phyloP scores from a whole-genome alignment of 2,888 invertebrate species.

The Eupeodes latifasciatus region DNA sequence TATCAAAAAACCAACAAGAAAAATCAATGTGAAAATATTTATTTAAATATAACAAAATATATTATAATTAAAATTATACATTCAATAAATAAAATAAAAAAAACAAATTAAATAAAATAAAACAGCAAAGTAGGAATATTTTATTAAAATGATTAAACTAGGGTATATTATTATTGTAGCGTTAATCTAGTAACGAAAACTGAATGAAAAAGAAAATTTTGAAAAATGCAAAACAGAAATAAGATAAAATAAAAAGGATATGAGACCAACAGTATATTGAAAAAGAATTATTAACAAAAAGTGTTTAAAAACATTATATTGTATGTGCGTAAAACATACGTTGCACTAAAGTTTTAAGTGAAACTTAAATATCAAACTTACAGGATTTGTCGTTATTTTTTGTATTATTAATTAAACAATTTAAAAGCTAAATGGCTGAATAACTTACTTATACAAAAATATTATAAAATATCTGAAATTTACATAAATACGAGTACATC shows the following conservation, averaged over 20 bases:
- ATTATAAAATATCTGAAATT: conserved; percentile 23
- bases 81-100: conserved; percentile 19
- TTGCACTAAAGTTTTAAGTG: background rate
- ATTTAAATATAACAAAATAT: conserved; percentile 48
- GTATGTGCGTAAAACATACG: conserved; percentile 20
- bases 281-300: conserved; percentile 28
- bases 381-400: conserved; percentile 22
- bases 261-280: conserved; percentile 59
- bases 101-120: conserved; percentile 8
- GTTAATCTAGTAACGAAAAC: conserved; percentile 51
- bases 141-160: conserved; percentile 64
- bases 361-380: conserved; percentile 47
- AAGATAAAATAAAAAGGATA: conserved; percentile 28
- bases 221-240: conserved; percentile 8
- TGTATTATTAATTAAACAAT: background rate
- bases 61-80: conserved; percentile 62
- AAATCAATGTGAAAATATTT: conserved; percentile 61
- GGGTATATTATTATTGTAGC: conserved; percentile 61
- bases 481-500: background rate
- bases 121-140: conserved; percentile 68
- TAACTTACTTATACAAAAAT: conserved; percentile 8
- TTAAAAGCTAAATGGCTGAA: conserved; percentile 7
- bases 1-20: conserved; percentile 38
- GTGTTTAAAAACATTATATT: conserved; percentile 42
- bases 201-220: background rate